phyloP scores from a whole-genome alignment of 1,140 invertebrate species.

The Drosophila micromelanica region DNA sequence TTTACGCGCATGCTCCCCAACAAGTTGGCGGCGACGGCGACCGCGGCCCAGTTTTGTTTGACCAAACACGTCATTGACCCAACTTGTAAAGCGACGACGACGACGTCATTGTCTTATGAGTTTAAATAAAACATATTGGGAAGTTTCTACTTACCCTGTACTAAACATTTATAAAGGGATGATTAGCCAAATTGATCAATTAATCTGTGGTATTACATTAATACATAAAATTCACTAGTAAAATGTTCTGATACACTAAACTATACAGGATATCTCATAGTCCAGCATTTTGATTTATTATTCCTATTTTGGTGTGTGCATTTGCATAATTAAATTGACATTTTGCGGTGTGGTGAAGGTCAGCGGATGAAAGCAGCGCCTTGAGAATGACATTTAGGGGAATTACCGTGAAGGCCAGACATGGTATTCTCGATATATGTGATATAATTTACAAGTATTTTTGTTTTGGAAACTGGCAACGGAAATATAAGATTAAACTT shows the following conservation, averaged over 20 bases:
- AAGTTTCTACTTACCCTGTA: not conserved
- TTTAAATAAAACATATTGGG: not conserved
- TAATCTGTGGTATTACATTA: too few relatives aligned
- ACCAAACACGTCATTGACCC: slow-evolving; percentile 60
- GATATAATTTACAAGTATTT: too few relatives aligned
- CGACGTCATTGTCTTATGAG: slow-evolving; percentile 22
- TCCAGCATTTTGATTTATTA: not conserved
- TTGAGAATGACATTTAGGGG: not conserved
- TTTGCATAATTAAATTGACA: slow-evolving; percentile 54
- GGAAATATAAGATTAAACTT: too few relatives aligned
- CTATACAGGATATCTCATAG: not conserved
- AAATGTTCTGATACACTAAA: not conserved
- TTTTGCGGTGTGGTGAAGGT: slow-evolving; percentile 33
- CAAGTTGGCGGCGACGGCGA: slow-evolving; percentile 1
- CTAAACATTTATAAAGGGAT: too few relatives aligned
- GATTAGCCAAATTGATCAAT: too few relatives aligned
- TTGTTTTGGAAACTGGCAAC: too few relatives aligned
- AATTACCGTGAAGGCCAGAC: not conserved
- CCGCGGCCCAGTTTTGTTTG: not conserved
- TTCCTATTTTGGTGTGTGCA: slow-evolving; percentile 23
- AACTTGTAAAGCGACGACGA: slow-evolving; percentile 34
- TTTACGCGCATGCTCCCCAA: slow-evolving; percentile 59
- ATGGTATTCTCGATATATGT: not conserved
- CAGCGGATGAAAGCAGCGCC: not conserved
- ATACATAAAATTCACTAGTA: too few relatives aligned